Percentiles rank a stretch among this genome's conserved stretches.
Conservation (phyloP, 2,113 vertebrate genomes). For the Leptocoma aspasia region DNA sequence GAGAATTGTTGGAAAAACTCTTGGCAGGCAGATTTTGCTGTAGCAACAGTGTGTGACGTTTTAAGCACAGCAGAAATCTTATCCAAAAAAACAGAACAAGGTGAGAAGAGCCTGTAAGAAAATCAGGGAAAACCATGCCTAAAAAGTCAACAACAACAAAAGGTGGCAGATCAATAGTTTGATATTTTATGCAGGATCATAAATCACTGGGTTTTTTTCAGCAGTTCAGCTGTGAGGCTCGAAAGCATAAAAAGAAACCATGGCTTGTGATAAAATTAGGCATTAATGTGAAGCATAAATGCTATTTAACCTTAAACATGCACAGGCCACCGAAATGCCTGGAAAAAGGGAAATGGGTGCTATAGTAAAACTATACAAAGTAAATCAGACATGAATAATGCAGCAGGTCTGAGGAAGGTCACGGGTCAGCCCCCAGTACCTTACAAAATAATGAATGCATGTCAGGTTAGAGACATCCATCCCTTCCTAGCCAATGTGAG, state of each 20-base stretch:
- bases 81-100: constrained; percentile 52
- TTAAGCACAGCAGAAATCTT: constrained; percentile 67
- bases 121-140: background rate
- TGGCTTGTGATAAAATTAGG: constrained; percentile 50
- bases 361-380: constrained; percentile 71
- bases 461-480: constrained; percentile 66
- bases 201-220: constrained; percentile 28
- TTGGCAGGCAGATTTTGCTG: constrained; percentile 63
- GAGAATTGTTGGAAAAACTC: constrained; percentile 70
- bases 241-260: constrained; percentile 15
- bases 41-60: constrained; percentile 57
- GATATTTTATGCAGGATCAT: constrained; percentile 37
- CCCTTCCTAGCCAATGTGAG: constrained; percentile 65
- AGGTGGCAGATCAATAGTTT: constrained; percentile 52
- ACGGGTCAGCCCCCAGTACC: constrained; percentile 70
- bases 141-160: background rate
- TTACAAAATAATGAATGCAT: constrained; percentile 79
- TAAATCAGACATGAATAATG: constrained; percentile 77
- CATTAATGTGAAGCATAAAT: constrained; percentile 58
- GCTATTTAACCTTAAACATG: constrained; percentile 54
- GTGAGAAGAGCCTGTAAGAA: constrained; percentile 17
- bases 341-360: constrained; percentile 60
- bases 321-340: constrained; percentile 37
- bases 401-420: constrained; percentile 68
- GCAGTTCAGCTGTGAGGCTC: constrained; percentile 2